Base-by-base conservation (phyloP, 2,888 invertebrate species). In the Metalampra italica region DNA sequence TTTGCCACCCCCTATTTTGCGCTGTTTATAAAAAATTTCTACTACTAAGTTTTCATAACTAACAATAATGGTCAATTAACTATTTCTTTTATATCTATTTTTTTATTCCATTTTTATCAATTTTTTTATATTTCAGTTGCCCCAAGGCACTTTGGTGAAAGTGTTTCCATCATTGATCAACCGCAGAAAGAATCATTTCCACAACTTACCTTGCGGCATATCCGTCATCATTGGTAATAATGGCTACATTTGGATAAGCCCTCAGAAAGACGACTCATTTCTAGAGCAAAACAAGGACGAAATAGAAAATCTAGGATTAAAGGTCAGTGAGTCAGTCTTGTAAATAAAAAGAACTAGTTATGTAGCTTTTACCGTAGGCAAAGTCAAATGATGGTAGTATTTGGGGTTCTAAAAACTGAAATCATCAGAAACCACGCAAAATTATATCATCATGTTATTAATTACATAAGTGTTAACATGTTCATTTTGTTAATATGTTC, bases 171-270 rank as follows among this genome's bases (percentile, higher is more conserved):
- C 97, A 1, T 84, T 99, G 30, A 93, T 99, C 14, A 97, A 96
- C 74, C 91, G 98, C 13, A 93, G 97, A 50, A 99, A 99, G 81
- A 97, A 96, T 43, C 98, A 99, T 80, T 98, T 98, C 72, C 98
- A 99, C 75, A 95, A 95, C 79, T 86, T 99, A 47, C 94, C 96
- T 0, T 96, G 96, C 74, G 98, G 98, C 0, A 96, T 96, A 0
- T 96, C 96, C 52, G 89, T 99, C 15, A 98, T 99, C 52, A 91
- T 99, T 22, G 99, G 99, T 7, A 98, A 97, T 74, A 98, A 99
- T 79, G 99, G 99, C 0, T 97, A 94, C 67, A 94, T 99, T 55
- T 99, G 98, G 98, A 94, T 99, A 50, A 94, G 94, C 50, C 95
- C 97, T 0, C 91, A 90, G 5, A 86, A 71, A 44, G 69, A 70